Conservation (phyloP, 1,140 invertebrate species). For the Pseudobourletiella spinata region DNA sequence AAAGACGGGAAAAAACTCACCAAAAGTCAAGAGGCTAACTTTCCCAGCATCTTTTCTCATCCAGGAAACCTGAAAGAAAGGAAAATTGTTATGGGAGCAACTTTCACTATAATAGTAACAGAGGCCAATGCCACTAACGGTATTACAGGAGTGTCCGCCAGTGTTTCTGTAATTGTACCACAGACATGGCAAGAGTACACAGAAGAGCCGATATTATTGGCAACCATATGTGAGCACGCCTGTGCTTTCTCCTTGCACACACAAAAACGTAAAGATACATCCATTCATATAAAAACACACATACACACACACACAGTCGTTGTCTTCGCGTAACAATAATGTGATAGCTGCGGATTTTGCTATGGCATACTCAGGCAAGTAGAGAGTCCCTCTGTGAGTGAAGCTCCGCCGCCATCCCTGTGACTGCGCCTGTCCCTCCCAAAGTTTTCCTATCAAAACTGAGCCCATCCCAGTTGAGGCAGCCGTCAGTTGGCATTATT, state of each 20-base stretch:
- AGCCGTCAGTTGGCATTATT: conserved; percentile 20
- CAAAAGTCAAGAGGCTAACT: conserved; percentile 32
- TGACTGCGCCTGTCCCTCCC: background rate
- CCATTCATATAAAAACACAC: too few relatives aligned
- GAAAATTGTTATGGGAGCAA: background rate
- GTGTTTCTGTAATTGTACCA: too few relatives aligned
- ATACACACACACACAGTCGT: too few relatives aligned
- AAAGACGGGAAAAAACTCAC: conserved; percentile 12
- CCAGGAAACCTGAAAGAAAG: conserved; percentile 30
- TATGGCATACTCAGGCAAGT: too few relatives aligned
- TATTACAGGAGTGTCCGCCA: background rate
- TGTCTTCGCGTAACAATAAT: too few relatives aligned
- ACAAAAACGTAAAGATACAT: background rate
- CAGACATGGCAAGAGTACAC: background rate
- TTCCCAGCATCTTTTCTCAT: conserved; percentile 30
- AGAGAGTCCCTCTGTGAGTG: background rate
- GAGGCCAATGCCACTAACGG: background rate
- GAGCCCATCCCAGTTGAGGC: conserved; percentile 15
- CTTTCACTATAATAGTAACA: background rate
- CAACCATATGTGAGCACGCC: background rate
- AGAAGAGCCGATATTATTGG: background rate
- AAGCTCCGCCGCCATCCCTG: background rate
- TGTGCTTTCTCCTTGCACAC: background rate
- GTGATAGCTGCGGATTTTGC: too few relatives aligned
- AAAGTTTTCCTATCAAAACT: conserved; percentile 24